A percentile compares a stretch with the other conserved stretches of the same genome.
Conservation (phyloP, 1,140 invertebrate genomes). For the Lepidurus arcticus region DNA sequence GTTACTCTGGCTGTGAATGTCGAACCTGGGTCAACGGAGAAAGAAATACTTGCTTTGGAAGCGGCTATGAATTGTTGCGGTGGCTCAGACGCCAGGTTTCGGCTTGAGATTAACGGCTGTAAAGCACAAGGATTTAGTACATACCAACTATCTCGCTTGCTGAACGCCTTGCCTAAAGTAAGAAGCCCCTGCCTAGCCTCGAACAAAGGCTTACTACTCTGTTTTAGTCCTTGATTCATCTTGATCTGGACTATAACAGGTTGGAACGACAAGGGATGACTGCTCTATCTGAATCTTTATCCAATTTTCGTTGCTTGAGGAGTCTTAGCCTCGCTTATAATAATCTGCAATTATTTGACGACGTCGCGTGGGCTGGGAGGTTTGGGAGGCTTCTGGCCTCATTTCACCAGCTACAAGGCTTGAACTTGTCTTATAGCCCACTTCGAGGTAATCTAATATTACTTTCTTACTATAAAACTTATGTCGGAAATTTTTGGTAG, state of each 20-base stretch:
- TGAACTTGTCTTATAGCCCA: background rate
- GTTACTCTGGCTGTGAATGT: background rate
- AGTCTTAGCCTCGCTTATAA: conserved; percentile 1
- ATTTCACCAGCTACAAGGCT: background rate
- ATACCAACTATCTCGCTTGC: background rate
- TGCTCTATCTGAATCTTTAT: background rate
- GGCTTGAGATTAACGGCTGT: background rate
- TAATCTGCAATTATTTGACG: background rate
- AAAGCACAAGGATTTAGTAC: background rate
- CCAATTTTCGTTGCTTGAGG: background rate
- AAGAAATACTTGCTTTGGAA: conserved; percentile 1
- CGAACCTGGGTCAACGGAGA: background rate
- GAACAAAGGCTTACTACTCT: background rate
- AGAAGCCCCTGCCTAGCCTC: background rate
- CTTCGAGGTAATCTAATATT: background rate
- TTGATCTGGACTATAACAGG: conserved; percentile 15
- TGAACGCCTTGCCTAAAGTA: background rate
- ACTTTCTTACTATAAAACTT: background rate
- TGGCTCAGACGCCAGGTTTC: background rate
- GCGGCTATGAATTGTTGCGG: background rate
- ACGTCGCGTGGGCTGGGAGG: background rate
- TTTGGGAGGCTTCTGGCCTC: background rate
- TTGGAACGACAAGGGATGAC: background rate
- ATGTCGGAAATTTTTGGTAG: background rate
- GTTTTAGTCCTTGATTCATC: conserved; percentile 15